Base-by-base conservation (phyloP, 2,113 vertebrate genomes). In the Cygnus atratus region DNA sequence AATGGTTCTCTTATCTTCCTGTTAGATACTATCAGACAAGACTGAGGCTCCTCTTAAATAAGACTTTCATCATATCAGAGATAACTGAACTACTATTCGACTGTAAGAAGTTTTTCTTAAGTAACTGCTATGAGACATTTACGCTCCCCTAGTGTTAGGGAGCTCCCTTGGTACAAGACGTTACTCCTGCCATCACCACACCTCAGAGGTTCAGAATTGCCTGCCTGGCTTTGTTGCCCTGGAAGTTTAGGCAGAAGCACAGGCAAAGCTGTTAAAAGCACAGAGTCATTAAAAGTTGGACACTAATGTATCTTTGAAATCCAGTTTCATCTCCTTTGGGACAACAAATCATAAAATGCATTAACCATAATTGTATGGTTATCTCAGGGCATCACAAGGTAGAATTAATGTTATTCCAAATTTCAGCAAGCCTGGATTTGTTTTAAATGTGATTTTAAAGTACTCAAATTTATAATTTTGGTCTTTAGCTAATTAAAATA, bases 241-340 rank as follows among this genome's bases (percentile, higher is more conserved):
- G 65, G 41, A 75, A 90, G 57, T 74, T 92, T 54, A 86, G 46
- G 70, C 22, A 96, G 76, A 81, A 82, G 57, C 52, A 52, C 33
- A 90, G 39, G 52, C 76, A 81, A 88, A 93, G 58, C 58, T 3
- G 2, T 73, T 87, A 96, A 82, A 96, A 93, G 66, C 80, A 93
- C 33, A 71, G 13, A 58, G 54, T 78, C 88, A 81, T 93, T 93
- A 90, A n/a, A 95, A 96, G 58, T 92, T 91, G 78, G 77, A 93
- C 59, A 79, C 62, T 89, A 87, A 94, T 89, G 31, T 75, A 59
- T 94, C 88, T 89, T 80, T 84, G 52, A 90, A 96, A 96, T 88
- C 66, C 71, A 92, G 82, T 94, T 92, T 89, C 41, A 71, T 55
- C 54, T 76, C 88, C 88, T 92, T 75, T 31, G 88, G 77, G 84